phyloP scores from a whole-genome alignment of 1,140 invertebrate species.

The Pogonognathellus flavescens region DNA sequence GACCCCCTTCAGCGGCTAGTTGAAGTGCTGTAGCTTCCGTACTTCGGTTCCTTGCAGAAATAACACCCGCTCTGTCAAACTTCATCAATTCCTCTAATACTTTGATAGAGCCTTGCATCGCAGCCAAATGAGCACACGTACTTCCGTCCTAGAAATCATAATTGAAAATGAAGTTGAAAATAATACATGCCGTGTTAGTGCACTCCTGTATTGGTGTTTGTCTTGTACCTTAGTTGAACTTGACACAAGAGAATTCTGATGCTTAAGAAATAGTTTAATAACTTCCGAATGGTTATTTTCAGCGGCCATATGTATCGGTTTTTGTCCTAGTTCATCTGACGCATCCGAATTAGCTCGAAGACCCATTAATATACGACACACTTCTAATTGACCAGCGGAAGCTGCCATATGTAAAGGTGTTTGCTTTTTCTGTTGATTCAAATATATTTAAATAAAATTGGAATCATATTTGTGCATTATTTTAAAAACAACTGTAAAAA shows the following conservation, averaged over 20 bases:
- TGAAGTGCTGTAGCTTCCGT: slow-evolving; percentile 97
- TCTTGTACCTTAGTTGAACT: slow-evolving; percentile 92
- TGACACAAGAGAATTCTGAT: slow-evolving; percentile 94
- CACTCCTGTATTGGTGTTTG: too few relatives aligned
- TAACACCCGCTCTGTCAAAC: slow-evolving; percentile 95
- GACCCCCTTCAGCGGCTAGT: slow-evolving; percentile 88
- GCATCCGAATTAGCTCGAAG: slow-evolving; percentile 97
- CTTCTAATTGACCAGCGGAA: slow-evolving; percentile 93
- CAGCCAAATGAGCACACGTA: slow-evolving; percentile 98
- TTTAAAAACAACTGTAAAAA: too few relatives aligned
- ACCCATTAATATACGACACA: slow-evolving; percentile 93
- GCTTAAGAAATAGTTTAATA: slow-evolving; percentile 95
- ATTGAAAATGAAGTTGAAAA: too few relatives aligned
- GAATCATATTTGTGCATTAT: too few relatives aligned
- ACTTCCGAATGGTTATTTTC: slow-evolving; percentile 99
- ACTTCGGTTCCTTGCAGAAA: slow-evolving; percentile 92
- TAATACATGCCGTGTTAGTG: background rate
- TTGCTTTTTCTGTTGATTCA: slow-evolving; percentile 81
- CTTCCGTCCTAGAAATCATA: slow-evolving; percentile 58
- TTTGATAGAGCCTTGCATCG: slow-evolving; percentile 97
- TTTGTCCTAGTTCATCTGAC: slow-evolving; percentile 92
- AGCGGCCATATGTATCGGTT: slow-evolving; percentile 90
- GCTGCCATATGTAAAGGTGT: slow-evolving; percentile 90
- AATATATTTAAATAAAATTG: too few relatives aligned
- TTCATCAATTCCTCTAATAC: slow-evolving; percentile 99